Percentiles rank a stretch among this genome's conserved stretches.
Evolutionary conservation across 1,140 invertebrate species (phyloP).

Genomic region (Rhagoletis zephyria): DNA sequence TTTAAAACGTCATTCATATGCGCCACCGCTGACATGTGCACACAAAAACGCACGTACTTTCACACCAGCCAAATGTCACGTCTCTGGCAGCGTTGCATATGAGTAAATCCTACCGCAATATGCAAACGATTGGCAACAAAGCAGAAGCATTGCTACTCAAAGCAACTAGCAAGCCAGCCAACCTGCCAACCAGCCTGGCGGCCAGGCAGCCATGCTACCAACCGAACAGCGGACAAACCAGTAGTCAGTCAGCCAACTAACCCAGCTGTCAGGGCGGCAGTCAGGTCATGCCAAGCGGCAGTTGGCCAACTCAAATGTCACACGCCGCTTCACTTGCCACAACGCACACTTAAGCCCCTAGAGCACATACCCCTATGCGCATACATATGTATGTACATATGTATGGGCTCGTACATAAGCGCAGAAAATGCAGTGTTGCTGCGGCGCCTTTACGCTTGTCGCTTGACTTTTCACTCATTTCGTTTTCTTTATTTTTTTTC

Average conservation of each 20-base stretch:
- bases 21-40: not conserved
- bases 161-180: constrained; percentile 8
- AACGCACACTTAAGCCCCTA: constrained; percentile 39
- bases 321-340: constrained; percentile 28
- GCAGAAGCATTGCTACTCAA: constrained; percentile 15
- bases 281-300: constrained; percentile 47
- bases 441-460: not conserved
- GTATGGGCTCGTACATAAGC: not conserved
- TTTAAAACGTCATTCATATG: constrained; percentile 50
- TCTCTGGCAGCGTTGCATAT: not conserved
- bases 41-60: not conserved
- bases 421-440: not conserved
- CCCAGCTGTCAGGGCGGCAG: constrained; percentile 38
- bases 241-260: constrained; percentile 15
- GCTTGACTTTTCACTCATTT: constrained; percentile 32
- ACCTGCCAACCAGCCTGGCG: not conserved
- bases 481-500: not conserved
- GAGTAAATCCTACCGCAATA: constrained; percentile 45
- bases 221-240: not conserved
- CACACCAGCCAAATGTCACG: not conserved
- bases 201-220: not conserved
- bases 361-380: not conserved
- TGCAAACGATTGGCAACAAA: constrained; percentile 48
- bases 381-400: not conserved
- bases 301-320: constrained; percentile 45